Evolutionary conservation across 2,797 vertebrate genomes (phyloP), one percentile per base, ranked within the genome.

Genomic region (Anisognathus igniventris): DNA sequence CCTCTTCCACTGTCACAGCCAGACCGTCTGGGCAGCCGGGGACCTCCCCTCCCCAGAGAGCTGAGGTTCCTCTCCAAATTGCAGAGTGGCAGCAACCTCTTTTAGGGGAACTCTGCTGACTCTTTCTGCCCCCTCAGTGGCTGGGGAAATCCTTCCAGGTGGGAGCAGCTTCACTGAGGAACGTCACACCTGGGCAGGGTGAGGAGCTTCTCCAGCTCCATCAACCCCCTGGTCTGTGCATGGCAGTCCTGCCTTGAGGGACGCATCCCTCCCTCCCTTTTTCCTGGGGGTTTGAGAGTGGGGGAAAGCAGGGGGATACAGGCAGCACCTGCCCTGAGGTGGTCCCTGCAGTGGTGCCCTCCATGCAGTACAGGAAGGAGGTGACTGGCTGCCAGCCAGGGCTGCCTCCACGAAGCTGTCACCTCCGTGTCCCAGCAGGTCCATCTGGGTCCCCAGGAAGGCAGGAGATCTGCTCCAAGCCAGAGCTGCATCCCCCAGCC

Each of bases 101-200:
- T 39, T 60, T 3, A 31, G 21, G 19, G 47, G 30, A 56, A 7
- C 21, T 33, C 48, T 15, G 10, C 23, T 19, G 33, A 21, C 58
- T 76, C 35, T 9, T 66, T 35, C 40, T 37, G n/a, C 18, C 6
- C 33, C 19, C 4, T 4, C 22, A 25, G 45, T 37, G 50, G 4
- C 58, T 39, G 39, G 6, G 58, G 33, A 68, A 40, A 25, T 50
- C 33, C 42, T 31, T 44, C 51, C 30, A 10, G 10, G 20, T 10
- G n/a, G 42, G 8, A 74, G 3, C 24, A 66, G 7, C 30, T 33
- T 40, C 37, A 7, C 2, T 1, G 5, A 54, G 25, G 30, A 56
- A 4, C 0, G 0, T 18, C 56, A 53, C 14, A 30, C n/a, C 35
- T 21, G 17, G 9, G 22, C 5, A 19, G 27, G 30, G 24, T 28